phyloP scores from a whole-genome alignment of 1,140 invertebrate species.

The Brachionus asplanchnoidis region DNA sequence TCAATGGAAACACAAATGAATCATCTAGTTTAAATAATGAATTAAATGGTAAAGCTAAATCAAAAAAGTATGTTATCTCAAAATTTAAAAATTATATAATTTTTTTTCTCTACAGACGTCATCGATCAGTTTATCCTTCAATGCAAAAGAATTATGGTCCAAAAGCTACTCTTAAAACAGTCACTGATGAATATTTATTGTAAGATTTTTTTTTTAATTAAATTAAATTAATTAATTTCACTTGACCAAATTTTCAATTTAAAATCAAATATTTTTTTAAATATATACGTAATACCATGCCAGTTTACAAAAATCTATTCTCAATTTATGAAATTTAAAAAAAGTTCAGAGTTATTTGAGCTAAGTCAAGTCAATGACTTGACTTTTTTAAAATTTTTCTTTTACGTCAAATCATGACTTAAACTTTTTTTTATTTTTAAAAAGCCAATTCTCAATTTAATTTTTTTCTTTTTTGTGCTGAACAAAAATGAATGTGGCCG shows the following conservation, averaged over 20 bases:
- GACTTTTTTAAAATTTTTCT: no score
- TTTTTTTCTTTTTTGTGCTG: no score
- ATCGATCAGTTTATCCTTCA: conserved; percentile 12
- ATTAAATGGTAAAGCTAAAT: neutral
- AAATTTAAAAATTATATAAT: neutral
- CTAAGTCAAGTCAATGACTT: no score
- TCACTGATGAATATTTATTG: conserved; percentile 35
- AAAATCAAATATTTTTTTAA: neutral
- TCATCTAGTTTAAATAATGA: neutral
- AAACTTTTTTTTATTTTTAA: no score
- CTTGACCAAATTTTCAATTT: neutral
- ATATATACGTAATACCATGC: no score
- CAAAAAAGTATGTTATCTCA: neutral
- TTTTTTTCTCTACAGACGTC: neutral
- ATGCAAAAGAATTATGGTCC: conserved; percentile 26
- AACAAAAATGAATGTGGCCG: no score
- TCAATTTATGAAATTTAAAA: no score
- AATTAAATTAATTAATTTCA: neutral
- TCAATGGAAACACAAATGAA: neutral
- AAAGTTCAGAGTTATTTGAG: no score
- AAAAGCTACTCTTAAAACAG: conserved; percentile 40
- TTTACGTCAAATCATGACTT: no score
- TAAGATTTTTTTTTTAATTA: neutral
- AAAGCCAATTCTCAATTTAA: no score
- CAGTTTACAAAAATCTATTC: no score